Conservation (phyloP, 2,113 vertebrate genomes). For the Theristicus caerulescens region DNA sequence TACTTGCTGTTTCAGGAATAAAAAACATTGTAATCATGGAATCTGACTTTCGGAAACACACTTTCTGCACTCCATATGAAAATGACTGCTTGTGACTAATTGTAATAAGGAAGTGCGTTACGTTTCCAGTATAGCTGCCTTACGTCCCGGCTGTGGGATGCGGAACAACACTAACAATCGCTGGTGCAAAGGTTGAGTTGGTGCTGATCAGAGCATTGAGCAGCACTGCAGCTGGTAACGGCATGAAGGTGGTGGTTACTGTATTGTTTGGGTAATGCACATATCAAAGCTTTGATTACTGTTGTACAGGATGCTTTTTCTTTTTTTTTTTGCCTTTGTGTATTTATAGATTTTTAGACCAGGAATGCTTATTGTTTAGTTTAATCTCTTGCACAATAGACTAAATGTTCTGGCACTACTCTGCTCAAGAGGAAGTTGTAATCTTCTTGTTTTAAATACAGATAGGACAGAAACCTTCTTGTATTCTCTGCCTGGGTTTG, state of each 20-base stretch:
- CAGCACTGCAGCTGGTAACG: background rate
- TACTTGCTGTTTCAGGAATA: background rate
- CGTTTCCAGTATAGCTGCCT: rapidly evolving
- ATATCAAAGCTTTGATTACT: background rate
- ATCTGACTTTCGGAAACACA: background rate
- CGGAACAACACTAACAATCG: rapidly evolving
- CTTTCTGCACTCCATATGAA: background rate
- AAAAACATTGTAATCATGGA: background rate
- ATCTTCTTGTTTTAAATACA: background rate
- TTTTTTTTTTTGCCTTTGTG: background rate
- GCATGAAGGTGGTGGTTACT: background rate
- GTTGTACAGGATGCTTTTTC: background rate
- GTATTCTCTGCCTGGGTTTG: background rate
- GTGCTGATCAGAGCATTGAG: background rate
- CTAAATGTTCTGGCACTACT: background rate
- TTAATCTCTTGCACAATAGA: background rate
- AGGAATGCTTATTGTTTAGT: background rate
- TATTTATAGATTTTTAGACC: background rate
- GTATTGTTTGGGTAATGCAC: background rate
- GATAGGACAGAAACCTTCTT: background rate
- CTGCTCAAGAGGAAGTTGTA: background rate
- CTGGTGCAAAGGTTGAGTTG: background rate
- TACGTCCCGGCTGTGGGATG: rapidly evolving
- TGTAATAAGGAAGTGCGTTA: background rate
- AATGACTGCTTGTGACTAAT: background rate